These are phyloP conservation scores for Poicephalus meyeri DNA, from an alignment of 2,113 vertebrate species.

Conservation along the genomic window DNA sequence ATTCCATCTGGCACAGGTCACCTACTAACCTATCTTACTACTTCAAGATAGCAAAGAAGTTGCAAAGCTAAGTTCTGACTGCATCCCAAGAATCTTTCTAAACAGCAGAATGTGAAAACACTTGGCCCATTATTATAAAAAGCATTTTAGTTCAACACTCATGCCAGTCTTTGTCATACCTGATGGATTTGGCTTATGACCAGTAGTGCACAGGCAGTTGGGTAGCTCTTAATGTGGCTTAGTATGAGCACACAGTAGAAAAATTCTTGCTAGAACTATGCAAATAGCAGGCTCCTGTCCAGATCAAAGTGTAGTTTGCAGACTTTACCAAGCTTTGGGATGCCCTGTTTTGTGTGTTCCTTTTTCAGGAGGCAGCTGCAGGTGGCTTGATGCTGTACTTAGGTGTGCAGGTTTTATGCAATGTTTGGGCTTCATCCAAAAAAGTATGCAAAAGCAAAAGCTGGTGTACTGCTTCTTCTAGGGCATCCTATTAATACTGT, in stretches of 20 bases:
- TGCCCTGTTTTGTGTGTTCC: neutral
- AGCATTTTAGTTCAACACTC: neutral
- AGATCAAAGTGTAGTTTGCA: fast-evolving
- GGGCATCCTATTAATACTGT: neutral
- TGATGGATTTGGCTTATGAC: neutral
- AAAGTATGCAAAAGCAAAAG: neutral
- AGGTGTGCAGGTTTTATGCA: neutral
- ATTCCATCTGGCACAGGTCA: no score
- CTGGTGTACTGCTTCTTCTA: neutral
- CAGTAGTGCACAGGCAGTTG: neutral
- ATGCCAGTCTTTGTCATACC: neutral
- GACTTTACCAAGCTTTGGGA: neutral
- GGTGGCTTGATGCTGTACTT: fast-evolving
- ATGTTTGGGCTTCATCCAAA: neutral
- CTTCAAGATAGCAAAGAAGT: no score
- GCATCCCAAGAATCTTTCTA: no score
- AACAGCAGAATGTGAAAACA: no score
- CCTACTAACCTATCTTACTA: no score
- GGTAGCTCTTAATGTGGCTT: neutral
- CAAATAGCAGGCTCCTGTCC: neutral
- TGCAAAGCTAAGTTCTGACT: no score
- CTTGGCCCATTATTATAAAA: neutral
- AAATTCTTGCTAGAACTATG: neutral
- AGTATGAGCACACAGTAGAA: neutral
- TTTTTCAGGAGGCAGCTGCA: neutral